Percentiles rank a stretch among this genome's conserved stretches.
Evolutionary conservation across 53 echinoderm and acorn worm genomes (phyloP).

Genomic region (Astropecten irregularis): DNA sequence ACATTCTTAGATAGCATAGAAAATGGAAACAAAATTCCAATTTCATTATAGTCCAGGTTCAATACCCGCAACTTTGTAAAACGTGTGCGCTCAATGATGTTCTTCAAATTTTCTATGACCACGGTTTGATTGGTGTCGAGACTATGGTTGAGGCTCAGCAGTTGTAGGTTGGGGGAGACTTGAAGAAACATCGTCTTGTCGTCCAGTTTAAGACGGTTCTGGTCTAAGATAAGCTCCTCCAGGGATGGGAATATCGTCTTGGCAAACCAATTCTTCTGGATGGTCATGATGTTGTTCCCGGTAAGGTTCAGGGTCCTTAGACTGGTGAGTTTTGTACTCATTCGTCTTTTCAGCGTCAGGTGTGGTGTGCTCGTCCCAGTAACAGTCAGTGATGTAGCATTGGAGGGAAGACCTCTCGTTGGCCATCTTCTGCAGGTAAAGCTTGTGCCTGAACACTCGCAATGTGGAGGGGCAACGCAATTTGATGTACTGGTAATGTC

Average conservation of each 20-base stretch:
- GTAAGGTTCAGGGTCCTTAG: conserved; percentile 55
- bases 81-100: conserved; percentile 27
- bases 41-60: conserved; percentile 71
- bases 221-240: conserved; percentile 58
- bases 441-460: conserved; percentile 12
- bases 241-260: conserved; percentile 45
- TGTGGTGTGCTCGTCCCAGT: neutral
- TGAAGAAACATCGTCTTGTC: conserved; percentile 12
- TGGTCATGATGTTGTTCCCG: conserved; percentile 26
- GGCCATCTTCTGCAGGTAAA: conserved; percentile 20
- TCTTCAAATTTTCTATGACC: conserved; percentile 25
- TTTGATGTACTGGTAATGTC: no score
- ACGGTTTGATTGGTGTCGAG: conserved; percentile 34
- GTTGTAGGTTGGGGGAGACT: conserved; percentile 37
- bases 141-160: conserved; percentile 66
- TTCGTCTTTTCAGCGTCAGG: neutral
- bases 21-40: conserved; percentile 33
- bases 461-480: neutral
- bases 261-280: conserved; percentile 37
- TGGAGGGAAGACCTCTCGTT: neutral
- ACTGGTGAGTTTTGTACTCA: neutral
- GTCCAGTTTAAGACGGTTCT: conserved; percentile 44
- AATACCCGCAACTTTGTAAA: conserved; percentile 51
- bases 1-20: conserved; percentile 10
- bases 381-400: conserved; percentile 23